Conservation (phyloP, 1,140 invertebrate species). For the Apocrypta bakeri region DNA sequence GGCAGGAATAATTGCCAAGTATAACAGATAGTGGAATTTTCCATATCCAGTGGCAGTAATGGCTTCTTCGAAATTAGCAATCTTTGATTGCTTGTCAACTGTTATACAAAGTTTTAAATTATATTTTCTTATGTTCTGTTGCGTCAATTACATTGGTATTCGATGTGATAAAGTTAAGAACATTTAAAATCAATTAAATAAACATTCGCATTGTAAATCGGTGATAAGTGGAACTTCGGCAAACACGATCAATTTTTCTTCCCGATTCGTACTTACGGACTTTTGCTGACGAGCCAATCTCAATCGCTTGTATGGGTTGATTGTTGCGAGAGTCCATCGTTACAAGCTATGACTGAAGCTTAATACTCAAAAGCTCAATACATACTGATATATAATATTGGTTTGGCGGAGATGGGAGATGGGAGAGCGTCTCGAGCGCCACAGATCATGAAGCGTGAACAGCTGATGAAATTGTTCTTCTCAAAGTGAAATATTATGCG, state of each 20-base stretch:
- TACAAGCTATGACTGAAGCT: neutral
- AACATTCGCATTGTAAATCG: no score
- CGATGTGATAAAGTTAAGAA: no score
- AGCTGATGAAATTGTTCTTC: constrained; percentile 21
- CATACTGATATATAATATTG: neutral
- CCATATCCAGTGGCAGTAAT: constrained; percentile 78
- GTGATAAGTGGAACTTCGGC: neutral
- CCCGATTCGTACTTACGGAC: neutral
- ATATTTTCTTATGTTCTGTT: neutral
- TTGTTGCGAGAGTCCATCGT: neutral
- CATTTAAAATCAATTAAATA: no score
- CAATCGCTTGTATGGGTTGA: neutral
- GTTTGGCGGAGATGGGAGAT: neutral
- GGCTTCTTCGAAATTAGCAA: constrained; percentile 78
- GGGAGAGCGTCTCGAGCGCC: neutral
- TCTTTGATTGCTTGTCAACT: constrained; percentile 51
- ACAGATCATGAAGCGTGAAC: neutral
- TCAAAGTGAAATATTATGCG: neutral
- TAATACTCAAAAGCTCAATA: neutral
- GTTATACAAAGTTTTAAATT: neutral
- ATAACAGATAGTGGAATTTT: constrained; percentile 79
- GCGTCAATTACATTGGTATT: no score
- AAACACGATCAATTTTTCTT: neutral
- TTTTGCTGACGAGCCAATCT: neutral
- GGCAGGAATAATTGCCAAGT: constrained; percentile 77